Conservation (phyloP, 2,888 invertebrate genomes). For the Rhorus exstirpatorius region DNA sequence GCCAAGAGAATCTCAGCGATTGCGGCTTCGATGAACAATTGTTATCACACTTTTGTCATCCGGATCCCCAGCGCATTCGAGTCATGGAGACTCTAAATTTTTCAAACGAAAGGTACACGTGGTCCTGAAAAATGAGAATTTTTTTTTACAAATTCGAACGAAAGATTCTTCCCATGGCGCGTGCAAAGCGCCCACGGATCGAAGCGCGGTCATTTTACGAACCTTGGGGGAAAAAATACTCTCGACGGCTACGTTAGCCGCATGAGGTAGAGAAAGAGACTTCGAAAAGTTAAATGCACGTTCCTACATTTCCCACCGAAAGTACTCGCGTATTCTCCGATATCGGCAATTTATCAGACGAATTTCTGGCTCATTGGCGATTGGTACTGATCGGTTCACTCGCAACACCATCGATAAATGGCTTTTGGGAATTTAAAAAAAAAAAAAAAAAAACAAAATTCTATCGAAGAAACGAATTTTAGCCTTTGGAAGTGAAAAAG, state of each 20-base stretch:
- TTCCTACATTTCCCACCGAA: slow-evolving; percentile 12
- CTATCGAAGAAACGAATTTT: too few relatives aligned
- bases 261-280: background rate
- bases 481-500: too few relatives aligned
- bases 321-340: background rate
- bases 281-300: slow-evolving; percentile 31
- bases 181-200: background rate
- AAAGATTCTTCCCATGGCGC: background rate
- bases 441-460: too few relatives aligned
- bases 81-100: slow-evolving; percentile 90
- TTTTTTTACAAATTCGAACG: background rate
- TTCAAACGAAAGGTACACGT: slow-evolving; percentile 88
- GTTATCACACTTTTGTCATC: slow-evolving; percentile 90
- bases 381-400: slow-evolving; percentile 6
- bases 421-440: background rate
- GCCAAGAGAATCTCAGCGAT: slow-evolving; percentile 94
- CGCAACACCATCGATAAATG: background rate
- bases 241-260: slow-evolving; percentile 1
- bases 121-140: slow-evolving; percentile 83
- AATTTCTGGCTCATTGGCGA: slow-evolving; percentile 21
- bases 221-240: slow-evolving; percentile 8
- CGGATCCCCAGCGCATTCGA: slow-evolving; percentile 87
- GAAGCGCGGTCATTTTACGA: slow-evolving; percentile 7
- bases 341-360: slow-evolving; percentile 1
- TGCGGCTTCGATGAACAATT: slow-evolving; percentile 91